phyloP scores from a whole-genome alignment of 1,140 invertebrate species.

The Eupristina koningsbergeri region DNA sequence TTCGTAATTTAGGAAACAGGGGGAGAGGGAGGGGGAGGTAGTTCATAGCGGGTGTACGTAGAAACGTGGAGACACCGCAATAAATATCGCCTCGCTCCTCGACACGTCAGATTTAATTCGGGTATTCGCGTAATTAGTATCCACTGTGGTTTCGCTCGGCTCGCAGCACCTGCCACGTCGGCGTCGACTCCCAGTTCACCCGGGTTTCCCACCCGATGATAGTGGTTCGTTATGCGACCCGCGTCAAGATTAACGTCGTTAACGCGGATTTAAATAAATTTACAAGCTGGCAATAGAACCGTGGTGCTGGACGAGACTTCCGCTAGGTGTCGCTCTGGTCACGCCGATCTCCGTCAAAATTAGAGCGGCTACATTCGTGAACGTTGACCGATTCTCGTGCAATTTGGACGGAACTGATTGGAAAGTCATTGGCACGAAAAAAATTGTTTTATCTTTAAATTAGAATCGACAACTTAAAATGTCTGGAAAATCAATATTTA shows the following conservation, averaged over 20 bases:
- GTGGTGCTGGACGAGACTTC: neutral
- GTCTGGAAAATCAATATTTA: too few relatives aligned
- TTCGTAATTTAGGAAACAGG: neutral
- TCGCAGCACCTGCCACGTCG: conserved; percentile 68
- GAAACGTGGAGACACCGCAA: conserved; percentile 26
- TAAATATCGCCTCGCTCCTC: conserved; percentile 59
- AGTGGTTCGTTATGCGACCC: conserved; percentile 17
- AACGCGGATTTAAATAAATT: conserved; percentile 35
- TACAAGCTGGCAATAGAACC: too few relatives aligned
- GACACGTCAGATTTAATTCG: conserved; percentile 71
- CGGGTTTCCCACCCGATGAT: neutral
- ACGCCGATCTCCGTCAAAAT: neutral
- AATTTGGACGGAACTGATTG: too few relatives aligned
- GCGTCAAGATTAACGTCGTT: conserved; percentile 20
- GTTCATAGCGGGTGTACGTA: neutral
- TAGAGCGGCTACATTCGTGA: neutral
- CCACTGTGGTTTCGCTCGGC: conserved; percentile 68
- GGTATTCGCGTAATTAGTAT: conserved; percentile 71
- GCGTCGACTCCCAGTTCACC: neutral
- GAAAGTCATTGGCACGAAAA: too few relatives aligned
- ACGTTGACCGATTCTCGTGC: neutral
- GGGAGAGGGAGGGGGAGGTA: neutral
- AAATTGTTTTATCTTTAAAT: too few relatives aligned
- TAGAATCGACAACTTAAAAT: too few relatives aligned
- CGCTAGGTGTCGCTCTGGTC: neutral